Evolutionary conservation across 2,797 vertebrate species (phyloP), one percentile per base, ranked within the genome.

Genomic region (Passerculus sandwichensis): DNA sequence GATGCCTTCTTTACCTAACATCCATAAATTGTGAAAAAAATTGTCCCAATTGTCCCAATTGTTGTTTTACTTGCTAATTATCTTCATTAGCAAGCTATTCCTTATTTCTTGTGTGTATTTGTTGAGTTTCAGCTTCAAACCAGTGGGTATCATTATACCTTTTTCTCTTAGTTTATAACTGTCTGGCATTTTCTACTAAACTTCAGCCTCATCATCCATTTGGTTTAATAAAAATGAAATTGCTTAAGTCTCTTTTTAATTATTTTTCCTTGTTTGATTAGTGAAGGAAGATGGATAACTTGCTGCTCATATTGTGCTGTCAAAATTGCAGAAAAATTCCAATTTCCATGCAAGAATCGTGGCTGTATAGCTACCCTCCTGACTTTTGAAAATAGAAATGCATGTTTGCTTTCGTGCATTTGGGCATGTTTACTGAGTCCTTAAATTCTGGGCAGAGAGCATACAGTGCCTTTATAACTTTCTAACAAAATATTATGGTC

Each of bases 211-310:
- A 66, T 47, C 48, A 87, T 75, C 26, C 40, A 29, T 57, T 94
- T 81, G 7, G 75, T 90, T 78, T 84, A 73, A 81, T 79, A 93
- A 93, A 94, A 84, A 70, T 44, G 34, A 88, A 90, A 91, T 77
- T 74, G 11, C 65, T 80, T 66, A 69, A 69, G 19, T 79, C 20
- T 67, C 61, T 56, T 84, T 78, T 88, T 30, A 95, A 81, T 94
- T 73, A 34, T 15, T 88, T 88, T 85, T 78, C 42, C 62, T 89
- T 88, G 30, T 88, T 92, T 85, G 53, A 86, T 92, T 88, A 85
- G 54, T 74, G 60, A 82, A 38, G 50, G 64, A 83, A 85, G 69
- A 88, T 60, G 25, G 57, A 95, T 87, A 75, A 84, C 50, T 85
- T 85, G 14, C 23, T 85, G 42, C n/a, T 77, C 4, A 10, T 65